phyloP scores from a whole-genome alignment of 2,888 invertebrate genomes.

The Ptychoptera contaminata region DNA sequence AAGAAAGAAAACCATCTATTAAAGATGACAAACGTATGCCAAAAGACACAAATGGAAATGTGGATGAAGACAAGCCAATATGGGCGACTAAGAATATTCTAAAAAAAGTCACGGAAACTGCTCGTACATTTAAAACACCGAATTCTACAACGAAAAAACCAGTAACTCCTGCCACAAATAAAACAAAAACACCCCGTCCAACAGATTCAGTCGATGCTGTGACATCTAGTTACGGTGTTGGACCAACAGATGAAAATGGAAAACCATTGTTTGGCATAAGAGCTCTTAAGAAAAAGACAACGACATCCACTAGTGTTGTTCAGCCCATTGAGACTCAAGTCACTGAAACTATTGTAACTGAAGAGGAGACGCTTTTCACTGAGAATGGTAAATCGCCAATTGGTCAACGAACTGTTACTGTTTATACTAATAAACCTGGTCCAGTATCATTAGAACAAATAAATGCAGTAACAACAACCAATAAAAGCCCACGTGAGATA shows the following conservation, averaged over 20 bases:
- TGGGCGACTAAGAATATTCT: slow-evolving; percentile 45
- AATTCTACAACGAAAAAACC: slow-evolving; percentile 29
- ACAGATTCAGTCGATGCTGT: slow-evolving; percentile 42
- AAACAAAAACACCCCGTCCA: slow-evolving; percentile 24
- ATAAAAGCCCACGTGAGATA: slow-evolving; percentile 9
- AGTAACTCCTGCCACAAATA: slow-evolving; percentile 10
- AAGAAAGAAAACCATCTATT: slow-evolving; percentile 29
- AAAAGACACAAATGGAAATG: background rate
- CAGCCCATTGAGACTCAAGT: slow-evolving; percentile 29
- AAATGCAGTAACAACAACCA: background rate
- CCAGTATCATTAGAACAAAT: slow-evolving; percentile 17
- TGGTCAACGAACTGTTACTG: slow-evolving; percentile 51
- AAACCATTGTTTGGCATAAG: slow-evolving; percentile 62
- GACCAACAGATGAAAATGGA: slow-evolving; percentile 67
- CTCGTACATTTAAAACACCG: slow-evolving; percentile 25
- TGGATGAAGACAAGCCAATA: slow-evolving; percentile 38
- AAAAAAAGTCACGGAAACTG: slow-evolving; percentile 35
- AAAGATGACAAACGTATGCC: slow-evolving; percentile 18
- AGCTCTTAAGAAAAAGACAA: slow-evolving; percentile 44
- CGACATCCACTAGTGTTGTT: no score
- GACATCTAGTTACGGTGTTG: slow-evolving; percentile 68
- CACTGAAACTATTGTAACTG: slow-evolving; percentile 52
- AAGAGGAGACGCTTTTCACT: slow-evolving; percentile 41
- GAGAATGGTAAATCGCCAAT: slow-evolving; percentile 52
- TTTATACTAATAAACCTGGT: slow-evolving; percentile 49